Base-by-base conservation (phyloP, 2,888 invertebrate species). In the Dromius quadrimaculatus region DNA sequence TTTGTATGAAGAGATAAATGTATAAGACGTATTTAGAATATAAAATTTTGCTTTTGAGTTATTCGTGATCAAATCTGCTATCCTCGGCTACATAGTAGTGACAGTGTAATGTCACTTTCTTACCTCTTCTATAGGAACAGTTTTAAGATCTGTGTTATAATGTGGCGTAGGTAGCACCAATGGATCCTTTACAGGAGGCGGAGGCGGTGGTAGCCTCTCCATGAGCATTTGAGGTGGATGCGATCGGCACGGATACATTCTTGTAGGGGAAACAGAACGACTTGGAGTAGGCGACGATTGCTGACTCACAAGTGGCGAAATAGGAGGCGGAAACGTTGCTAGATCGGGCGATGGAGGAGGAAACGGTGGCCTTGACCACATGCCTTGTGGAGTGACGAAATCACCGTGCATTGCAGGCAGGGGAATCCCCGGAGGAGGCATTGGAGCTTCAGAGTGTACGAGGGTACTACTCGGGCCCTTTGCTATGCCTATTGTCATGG, bases 211-310 rank as follows among this genome's bases (percentile, higher is more conserved):
- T 41, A 70, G 71, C 64, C 34, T 54, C 22, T 73, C 71, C 65
- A 73, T 59, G 32, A 73, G 74, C 57, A 83, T 83, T 69, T 83
- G 83, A 72, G 82, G 83, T 73, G 83, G 83, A 23, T 84, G 85
- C 47, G 79, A 78, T 45, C 84, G 82, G 15, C 84, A 82, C 1
- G 72, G 72, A 41, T 83, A 80, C n/a, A 62, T 75, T 73, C 87
- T 34, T 19, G 20, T 59, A 9, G 50, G 50, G 62, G 91, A 91
- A 32, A 87, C 86, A 62, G 90, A 86, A 76, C 92, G 87, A 77
- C 92, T 93, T 79, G 91, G 92, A 72, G 90, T 89, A 47, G 93
- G 93, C 45, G 94, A 93, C 62, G 91, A 89, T 76, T 88, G 87
- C 75, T 88, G 88, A 78, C 89, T 90, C 79, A 91, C 87, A 81